Percentiles rank a stretch among this genome's conserved stretches.
phyloP scores from a whole-genome alignment of 2,888 invertebrate genomes.

The Allophyes oxyacanthae region DNA sequence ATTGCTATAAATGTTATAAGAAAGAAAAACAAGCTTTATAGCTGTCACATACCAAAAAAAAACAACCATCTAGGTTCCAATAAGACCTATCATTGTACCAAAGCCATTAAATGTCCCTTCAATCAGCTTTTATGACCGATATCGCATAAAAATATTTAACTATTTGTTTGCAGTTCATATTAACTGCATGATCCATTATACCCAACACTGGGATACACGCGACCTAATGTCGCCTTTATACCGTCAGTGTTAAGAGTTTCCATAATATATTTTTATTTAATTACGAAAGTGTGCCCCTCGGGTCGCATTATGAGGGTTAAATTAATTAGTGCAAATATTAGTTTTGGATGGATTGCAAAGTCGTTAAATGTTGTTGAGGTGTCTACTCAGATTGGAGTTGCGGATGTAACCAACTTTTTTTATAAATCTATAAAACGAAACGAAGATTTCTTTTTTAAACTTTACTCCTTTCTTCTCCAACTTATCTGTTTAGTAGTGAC shows the following conservation, averaged over 20 bases:
- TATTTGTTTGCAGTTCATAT: constrained; percentile 86
- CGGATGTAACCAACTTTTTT: not conserved
- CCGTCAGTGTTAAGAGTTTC: constrained; percentile 45
- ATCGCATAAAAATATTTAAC: constrained; percentile 88
- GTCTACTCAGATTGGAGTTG: constrained; percentile 17
- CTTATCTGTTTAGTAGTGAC: too few relatives aligned
- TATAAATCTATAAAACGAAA: too few relatives aligned
- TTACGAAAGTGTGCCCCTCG: constrained; percentile 37
- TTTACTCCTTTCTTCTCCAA: too few relatives aligned
- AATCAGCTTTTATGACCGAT: constrained; percentile 87
- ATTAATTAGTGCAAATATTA: constrained; percentile 77
- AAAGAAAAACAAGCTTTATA: constrained; percentile 50
- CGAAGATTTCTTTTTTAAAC: too few relatives aligned
- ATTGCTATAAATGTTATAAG: constrained; percentile 39
- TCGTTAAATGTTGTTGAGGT: constrained; percentile 50
- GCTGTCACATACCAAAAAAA: constrained; percentile 50
- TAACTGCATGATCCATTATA: constrained; percentile 71
- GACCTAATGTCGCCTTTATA: constrained; percentile 56
- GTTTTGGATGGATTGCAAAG: constrained; percentile 63
- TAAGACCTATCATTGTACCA: constrained; percentile 71
- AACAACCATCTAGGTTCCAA: constrained; percentile 65
- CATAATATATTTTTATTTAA: constrained; percentile 26
- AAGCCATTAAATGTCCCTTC: constrained; percentile 78
- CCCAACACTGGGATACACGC: constrained; percentile 47
- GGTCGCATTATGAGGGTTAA: constrained; percentile 60